Evolutionary conservation across 2,113 vertebrate species (phyloP).

Genomic region (Ceyx margarethae): DNA sequence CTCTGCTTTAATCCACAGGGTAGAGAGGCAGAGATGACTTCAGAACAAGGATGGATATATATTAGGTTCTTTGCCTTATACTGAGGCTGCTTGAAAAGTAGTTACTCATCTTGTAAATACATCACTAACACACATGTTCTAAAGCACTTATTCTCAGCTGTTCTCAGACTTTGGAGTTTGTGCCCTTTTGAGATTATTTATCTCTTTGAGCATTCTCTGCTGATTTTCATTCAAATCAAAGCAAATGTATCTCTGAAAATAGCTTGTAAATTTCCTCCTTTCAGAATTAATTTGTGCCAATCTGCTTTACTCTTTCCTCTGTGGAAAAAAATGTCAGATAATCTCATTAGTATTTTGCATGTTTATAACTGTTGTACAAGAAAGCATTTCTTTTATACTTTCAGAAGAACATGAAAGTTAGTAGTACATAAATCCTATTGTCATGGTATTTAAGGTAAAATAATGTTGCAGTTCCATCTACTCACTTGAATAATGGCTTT

Average conservation of each 20-base stretch:
- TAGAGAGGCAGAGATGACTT: not conserved
- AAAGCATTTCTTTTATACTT: not conserved
- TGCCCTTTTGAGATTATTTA: not conserved
- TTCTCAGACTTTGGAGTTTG: not conserved
- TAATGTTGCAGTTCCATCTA: not conserved
- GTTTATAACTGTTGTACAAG: slow-evolving; percentile 9
- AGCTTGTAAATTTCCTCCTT: slow-evolving; percentile 51
- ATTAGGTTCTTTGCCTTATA: not conserved
- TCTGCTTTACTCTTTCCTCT: slow-evolving; percentile 46
- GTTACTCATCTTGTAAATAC: slow-evolving; percentile 25
- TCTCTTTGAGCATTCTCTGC: slow-evolving; percentile 37
- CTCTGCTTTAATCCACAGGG: not conserved
- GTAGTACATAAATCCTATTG: slow-evolving; percentile 6
- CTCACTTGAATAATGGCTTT: not conserved
- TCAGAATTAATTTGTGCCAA: slow-evolving; percentile 44
- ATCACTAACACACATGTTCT: not conserved
- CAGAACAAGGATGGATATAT: not conserved
- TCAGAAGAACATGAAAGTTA: not conserved
- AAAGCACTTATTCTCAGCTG: slow-evolving; percentile 12
- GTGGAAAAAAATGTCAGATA: not conserved
- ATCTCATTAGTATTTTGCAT: slow-evolving; percentile 54
- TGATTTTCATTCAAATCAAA: slow-evolving; percentile 59
- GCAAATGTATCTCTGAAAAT: slow-evolving; percentile 48
- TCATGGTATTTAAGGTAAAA: not conserved
- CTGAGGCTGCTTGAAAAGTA: not conserved